Evolutionary conservation across 1,140 invertebrate species (phyloP), one percentile per base, ranked within the genome.

Genomic region (Lycorma delicatula): DNA sequence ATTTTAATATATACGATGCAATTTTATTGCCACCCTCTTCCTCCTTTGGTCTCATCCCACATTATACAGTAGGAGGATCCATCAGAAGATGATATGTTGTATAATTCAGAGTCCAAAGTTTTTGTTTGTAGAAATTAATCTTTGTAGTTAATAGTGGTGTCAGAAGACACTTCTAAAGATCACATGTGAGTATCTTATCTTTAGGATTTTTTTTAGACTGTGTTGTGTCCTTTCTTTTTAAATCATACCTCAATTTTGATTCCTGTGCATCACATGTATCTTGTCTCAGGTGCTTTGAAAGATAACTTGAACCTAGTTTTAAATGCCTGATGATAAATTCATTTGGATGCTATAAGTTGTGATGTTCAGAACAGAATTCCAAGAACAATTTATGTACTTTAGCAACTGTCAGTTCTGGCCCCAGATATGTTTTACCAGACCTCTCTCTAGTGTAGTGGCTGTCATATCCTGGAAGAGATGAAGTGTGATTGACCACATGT

Each of bases 401-500:
- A 28, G 23, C 36, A 7, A 54, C 31, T 11, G 34, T 38, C 12
- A 54, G 20, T 25, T 54, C 52, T 38, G 52, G 36, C 20, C 52
- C 52, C 22, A 22, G 38, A 9, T 54, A n/a, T n/a, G n/a, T 36
- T 25, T 54, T 41, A 6, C 3, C 11, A 12, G 9, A 36, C 31
- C 38, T 52, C 23, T 41, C 52, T 27, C 50, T 52, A 16, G 9
- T 52, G 29, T 52, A 52, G 20, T 52, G 50, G 29, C 50, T 52
- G 13, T 52, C 50, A 13, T 54, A 36, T 54, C 11, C 16, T 18
- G 52, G 52, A 54, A 54, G 38, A 23, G 20, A 20, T 6, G 31
- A 11, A 16, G 38, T 54, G 22, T 41, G 52, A 38, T 54, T 3
- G 22, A 6, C 23, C 3, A 54, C 25, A 22, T 22, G 16, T 54